A percentile compares a stretch with the other conserved stretches of the same genome.
Conservation (phyloP, 2,113 vertebrate genomes). For the Eolophus roseicapilla region DNA sequence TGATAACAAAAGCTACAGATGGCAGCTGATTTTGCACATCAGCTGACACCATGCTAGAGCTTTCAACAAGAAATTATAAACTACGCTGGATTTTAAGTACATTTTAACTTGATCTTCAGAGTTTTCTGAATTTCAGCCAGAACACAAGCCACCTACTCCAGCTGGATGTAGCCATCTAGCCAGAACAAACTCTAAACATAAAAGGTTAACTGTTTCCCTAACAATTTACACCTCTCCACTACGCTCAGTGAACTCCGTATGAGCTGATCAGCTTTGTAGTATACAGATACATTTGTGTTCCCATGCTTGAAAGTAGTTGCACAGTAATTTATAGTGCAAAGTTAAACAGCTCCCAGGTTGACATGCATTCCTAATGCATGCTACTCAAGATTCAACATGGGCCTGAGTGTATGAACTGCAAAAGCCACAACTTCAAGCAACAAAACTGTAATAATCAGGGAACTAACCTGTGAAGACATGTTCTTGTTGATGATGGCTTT, state of each 20-base stretch:
- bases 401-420: background rate
- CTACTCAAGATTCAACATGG: background rate
- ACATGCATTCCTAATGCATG: too few relatives aligned
- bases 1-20: background rate
- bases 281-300: background rate
- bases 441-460: background rate
- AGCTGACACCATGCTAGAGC: background rate
- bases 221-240: background rate
- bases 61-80: background rate
- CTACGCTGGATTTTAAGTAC: background rate
- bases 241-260: fast-evolving
- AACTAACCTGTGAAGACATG: slow-evolving; percentile 71
- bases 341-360: background rate
- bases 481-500: slow-evolving; percentile 67
- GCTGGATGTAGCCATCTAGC: background rate
- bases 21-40: background rate
- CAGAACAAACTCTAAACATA: background rate
- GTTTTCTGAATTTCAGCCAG: background rate
- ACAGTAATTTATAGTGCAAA: background rate
- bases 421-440: background rate
- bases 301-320: background rate
- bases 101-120: background rate
- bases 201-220: background rate
- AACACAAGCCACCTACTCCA: background rate
- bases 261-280: background rate